A percentile compares a stretch with the other conserved stretches of the same genome.
These are phyloP conservation scores for Agrotis puta DNA, from an alignment of 2,888 invertebrate genomes.

Conservation along the genomic window DNA sequence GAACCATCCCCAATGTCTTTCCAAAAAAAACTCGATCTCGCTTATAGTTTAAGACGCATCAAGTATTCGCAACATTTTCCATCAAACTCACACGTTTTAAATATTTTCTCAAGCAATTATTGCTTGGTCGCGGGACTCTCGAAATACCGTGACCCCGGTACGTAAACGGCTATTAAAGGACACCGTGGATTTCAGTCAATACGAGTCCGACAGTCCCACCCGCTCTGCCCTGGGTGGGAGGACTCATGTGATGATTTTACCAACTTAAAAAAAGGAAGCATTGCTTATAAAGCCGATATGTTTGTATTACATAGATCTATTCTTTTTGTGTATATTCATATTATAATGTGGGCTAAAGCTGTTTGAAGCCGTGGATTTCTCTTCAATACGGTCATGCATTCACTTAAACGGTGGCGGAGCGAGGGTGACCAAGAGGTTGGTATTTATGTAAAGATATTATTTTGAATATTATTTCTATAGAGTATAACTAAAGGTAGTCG, in stretches of 20 bases:
- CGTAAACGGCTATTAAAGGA: too few relatives aligned
- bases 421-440: constrained; percentile 55
- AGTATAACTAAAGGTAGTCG: too few relatives aligned
- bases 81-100: constrained; percentile 18
- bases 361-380: constrained; percentile 57
- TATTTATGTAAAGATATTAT: not conserved
- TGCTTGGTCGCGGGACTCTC: too few relatives aligned
- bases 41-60: not conserved
- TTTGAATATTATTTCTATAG: too few relatives aligned
- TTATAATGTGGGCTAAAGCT: constrained; percentile 59
- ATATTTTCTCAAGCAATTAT: constrained; percentile 31
- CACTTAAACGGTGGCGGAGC: constrained; percentile 57
- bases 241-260: too few relatives aligned
- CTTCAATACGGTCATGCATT: constrained; percentile 67
- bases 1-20: too few relatives aligned
- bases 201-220: too few relatives aligned
- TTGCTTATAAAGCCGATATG: constrained; percentile 3
- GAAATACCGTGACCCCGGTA: too few relatives aligned
- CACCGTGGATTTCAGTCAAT: too few relatives aligned
- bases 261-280: too few relatives aligned
- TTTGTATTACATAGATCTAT: constrained; percentile 49
- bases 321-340: constrained; percentile 47
- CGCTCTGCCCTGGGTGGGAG: too few relatives aligned
- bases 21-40: too few relatives aligned
- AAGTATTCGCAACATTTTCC: not conserved